Percentiles rank a stretch among this genome's conserved stretches.
Evolutionary conservation across 37 sponge, comb jelly and placozoan genomes (phyloP).

Genomic region (Chondrilla cf. caribensis): DNA sequence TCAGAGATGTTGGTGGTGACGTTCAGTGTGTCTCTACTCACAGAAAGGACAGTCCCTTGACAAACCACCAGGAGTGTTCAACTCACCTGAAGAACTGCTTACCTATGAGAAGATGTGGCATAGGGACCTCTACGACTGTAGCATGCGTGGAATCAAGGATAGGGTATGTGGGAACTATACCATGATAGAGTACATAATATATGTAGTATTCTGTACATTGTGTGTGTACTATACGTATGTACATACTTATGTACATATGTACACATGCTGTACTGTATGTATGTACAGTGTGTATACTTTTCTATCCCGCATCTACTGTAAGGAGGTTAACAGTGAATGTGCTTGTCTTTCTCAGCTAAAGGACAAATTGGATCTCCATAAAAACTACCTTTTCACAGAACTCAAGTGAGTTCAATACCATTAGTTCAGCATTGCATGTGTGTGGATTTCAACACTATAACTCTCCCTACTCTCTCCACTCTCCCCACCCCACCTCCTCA

Average conservation of each 20-base stretch:
- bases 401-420: constrained; percentile 29
- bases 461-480: no score
- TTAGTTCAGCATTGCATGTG: no score
- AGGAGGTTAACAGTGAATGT: not conserved
- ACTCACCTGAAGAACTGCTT: constrained; percentile 20
- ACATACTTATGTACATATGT: not conserved
- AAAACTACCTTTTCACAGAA: not conserved
- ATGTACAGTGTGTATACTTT: no score
- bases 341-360: not conserved
- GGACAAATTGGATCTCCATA: not conserved
- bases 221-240: not conserved
- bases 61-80: not conserved
- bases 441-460: no score
- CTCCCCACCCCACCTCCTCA: no score
- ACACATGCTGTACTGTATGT: no score
- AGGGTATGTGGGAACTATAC: constrained; percentile 23
- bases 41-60: not conserved
- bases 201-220: not conserved
- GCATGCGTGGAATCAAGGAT: constrained; percentile 29
- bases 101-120: constrained; percentile 77
- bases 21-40: not conserved
- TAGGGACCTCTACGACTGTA: constrained; percentile 41
- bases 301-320: no score
- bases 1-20: no score
- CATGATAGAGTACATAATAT: no score